phyloP scores from a whole-genome alignment of 2,113 vertebrate species.

The Caranx melampygus region DNA sequence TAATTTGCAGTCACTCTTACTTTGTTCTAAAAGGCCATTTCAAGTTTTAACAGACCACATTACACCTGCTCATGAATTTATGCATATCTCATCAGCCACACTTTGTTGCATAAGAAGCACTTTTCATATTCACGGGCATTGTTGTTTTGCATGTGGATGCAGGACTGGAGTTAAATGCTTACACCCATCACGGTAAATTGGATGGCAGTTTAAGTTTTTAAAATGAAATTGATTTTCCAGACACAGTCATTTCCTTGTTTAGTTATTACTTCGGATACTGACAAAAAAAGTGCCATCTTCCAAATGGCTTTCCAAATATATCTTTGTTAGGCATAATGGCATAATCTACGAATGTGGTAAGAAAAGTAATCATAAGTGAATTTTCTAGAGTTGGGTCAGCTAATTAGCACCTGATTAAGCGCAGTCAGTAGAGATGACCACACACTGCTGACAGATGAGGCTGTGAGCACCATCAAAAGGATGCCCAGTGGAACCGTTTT shows the following conservation, averaged over 20 bases:
- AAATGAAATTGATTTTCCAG: slow-evolving; percentile 53
- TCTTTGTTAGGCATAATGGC: slow-evolving; percentile 66
- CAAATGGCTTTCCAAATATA: slow-evolving; percentile 60
- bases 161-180: slow-evolving; percentile 8
- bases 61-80: slow-evolving; percentile 66
- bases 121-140: slow-evolving; percentile 30
- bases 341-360: slow-evolving; percentile 7
- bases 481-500: slow-evolving; percentile 8
- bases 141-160: slow-evolving; percentile 28
- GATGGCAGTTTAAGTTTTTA: slow-evolving; percentile 39
- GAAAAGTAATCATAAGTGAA: slow-evolving; percentile 53
- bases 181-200: slow-evolving; percentile 32
- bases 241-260: slow-evolving; percentile 34
- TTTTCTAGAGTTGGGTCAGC: slow-evolving; percentile 61
- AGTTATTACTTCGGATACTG: slow-evolving; percentile 27
- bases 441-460: slow-evolving; percentile 35
- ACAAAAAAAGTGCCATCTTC: slow-evolving; percentile 18
- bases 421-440: slow-evolving; percentile 60
- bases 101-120: slow-evolving; percentile 34
- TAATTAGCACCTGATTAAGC: slow-evolving; percentile 74
- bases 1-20: slow-evolving; percentile 26
- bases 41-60: slow-evolving; percentile 32
- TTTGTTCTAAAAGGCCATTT: slow-evolving; percentile 43
- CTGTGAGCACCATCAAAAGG: slow-evolving; percentile 22
- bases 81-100: slow-evolving; percentile 41